phyloP scores from a whole-genome alignment of 1,140 invertebrate species.

The Oedothorax gibbosus region DNA sequence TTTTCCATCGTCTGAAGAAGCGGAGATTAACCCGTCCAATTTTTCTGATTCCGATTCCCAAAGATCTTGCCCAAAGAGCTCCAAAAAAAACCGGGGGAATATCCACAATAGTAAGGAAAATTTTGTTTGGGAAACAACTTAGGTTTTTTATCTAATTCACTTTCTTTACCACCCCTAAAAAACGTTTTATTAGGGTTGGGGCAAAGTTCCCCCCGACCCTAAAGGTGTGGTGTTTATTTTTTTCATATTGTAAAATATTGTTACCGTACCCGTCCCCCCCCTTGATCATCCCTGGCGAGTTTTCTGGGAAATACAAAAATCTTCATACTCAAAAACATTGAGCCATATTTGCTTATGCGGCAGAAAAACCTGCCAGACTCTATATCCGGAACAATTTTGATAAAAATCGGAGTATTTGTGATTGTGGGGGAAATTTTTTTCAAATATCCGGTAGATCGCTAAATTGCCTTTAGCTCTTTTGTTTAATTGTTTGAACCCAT shows the following conservation, averaged over 20 bases:
- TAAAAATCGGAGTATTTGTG: not conserved
- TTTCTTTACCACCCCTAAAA: not conserved
- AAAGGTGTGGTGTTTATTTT: not conserved
- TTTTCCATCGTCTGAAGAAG: not conserved
- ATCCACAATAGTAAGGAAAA: too few species aligned
- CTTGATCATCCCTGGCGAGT: not conserved
- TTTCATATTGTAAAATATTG: not conserved
- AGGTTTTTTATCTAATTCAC: not conserved
- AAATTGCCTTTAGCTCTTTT: not conserved
- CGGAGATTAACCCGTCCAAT: not conserved
- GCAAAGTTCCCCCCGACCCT: not conserved
- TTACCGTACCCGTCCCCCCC: not conserved
- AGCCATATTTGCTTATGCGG: not conserved
- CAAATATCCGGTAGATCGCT: not conserved
- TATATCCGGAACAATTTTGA: not conserved
- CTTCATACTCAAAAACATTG: not conserved
- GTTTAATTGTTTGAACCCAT: not conserved
- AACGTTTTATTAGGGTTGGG: not conserved
- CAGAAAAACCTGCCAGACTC: constrained; percentile 10
- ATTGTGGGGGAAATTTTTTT: not conserved
- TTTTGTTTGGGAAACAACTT: not conserved
- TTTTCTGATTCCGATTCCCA: not conserved
- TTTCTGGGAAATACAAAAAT: not conserved
- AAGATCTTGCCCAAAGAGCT: not conserved
- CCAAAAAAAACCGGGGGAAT: not conserved